phyloP scores from a whole-genome alignment of 2,797 vertebrate species.

The Channallabes apus region DNA sequence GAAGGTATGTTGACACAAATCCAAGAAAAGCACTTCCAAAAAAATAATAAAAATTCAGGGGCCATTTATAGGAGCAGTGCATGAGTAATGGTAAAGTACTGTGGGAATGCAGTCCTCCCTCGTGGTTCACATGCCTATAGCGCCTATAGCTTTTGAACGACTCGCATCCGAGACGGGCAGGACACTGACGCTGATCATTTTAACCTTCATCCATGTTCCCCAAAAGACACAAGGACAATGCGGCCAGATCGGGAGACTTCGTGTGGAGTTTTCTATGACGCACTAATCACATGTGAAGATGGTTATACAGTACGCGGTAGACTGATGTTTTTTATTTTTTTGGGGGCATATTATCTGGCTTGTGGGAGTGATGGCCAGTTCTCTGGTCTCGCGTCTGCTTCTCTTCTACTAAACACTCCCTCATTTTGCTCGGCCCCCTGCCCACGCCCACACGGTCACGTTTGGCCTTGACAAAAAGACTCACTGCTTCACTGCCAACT shows the following conservation, averaged over 20 bases:
- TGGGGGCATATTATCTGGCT: conserved; percentile 23
- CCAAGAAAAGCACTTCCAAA: conserved; percentile 36
- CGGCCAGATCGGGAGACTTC: neutral
- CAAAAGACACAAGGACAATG: neutral
- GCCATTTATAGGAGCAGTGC: neutral
- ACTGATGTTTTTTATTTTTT: neutral
- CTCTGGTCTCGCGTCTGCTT: conserved; percentile 25
- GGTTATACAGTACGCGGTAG: neutral
- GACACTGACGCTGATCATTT: neutral
- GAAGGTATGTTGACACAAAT: conserved; percentile 24
- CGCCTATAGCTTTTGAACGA: neutral
- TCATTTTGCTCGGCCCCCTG: conserved; percentile 20
- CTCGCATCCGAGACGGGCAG: neutral
- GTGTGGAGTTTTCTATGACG: neutral
- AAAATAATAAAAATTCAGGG: neutral
- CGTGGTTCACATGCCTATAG: neutral
- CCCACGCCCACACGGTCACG: neutral
- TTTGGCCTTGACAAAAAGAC: conserved; percentile 1
- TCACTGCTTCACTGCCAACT: neutral
- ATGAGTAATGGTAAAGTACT: conserved; percentile 2
- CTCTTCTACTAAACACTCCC: conserved; percentile 46
- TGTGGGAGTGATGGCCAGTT: conserved; percentile 43
- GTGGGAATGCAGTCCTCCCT: conserved; percentile 10
- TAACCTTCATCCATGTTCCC: neutral
- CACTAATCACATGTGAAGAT: neutral